Base-by-base conservation (phyloP, 2,797 vertebrate genomes). In the Taenioides sp. region DNA sequence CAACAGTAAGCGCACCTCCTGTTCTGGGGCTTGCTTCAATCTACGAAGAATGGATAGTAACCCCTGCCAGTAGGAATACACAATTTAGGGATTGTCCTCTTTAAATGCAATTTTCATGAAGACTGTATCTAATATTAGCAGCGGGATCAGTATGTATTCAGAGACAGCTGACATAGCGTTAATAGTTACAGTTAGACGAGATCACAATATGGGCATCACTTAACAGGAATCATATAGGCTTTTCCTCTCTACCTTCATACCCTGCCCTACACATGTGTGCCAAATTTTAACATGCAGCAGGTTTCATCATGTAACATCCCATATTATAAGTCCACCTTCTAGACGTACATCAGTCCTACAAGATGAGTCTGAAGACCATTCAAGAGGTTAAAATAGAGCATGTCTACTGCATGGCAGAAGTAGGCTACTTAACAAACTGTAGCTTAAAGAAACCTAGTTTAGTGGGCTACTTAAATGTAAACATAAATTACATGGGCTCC, bases 1-100 rank as follows among this genome's bases (percentile, higher is more conserved):
- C 84, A 98, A 92, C 84, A 98, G 94, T 80, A 98, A 95, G 74
- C 95, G 92, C 73, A 98, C 96, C 89, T 98, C 96, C 92, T 96
- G 96, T 69, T 98, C 97, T 62, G 96, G 96, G 71, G 96, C 90
- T 77, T 94, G 96, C 91, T 97, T 98, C 91, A 98, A 87, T 87
- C 96, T 95, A 67, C 96, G 95, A 61, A 98, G 89, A 77, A 98
- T 96, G 83, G 97, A 96, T 85, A 98, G 89, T 88, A 98, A 93
- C 90, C 97, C 97, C 97, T 98, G 63, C 63, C 64, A 65, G 76
- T 62, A 75, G 74, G 68, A 78, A 14, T 54, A 55, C 1, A 22
- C 59, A 75, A 17, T 57, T 73, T 47, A 71, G 27, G 4, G 40
- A 2, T 43, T 43, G 40, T 1, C 20, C 31, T 67, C 50, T 34